Evolutionary conservation across 1,140 invertebrate species (phyloP), one percentile per base, ranked within the genome.

Genomic region (Penaeus indicus): DNA sequence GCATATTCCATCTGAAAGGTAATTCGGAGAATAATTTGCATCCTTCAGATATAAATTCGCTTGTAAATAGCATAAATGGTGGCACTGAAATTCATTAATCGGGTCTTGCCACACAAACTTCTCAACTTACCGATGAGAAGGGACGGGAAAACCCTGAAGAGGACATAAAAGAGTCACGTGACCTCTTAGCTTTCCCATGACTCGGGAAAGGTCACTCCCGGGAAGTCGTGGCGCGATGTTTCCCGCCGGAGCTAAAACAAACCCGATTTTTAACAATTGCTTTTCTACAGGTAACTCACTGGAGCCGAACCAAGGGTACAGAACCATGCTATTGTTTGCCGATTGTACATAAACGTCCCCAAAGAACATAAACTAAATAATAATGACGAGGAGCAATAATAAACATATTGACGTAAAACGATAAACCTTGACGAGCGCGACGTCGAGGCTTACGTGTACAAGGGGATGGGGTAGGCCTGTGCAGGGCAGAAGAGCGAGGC

Each of bases 371-470:
- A 54, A 54, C 54, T 42, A 54, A 54, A 54, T 16, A 13, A 54
- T 16, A 13, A 54, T 54, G 10, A 54, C 0, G 54, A 54, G 16
- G 16, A 54, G 16, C 1, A 54, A 54, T 10, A 11, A 13, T 16
- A 11, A 54, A 54, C 16, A 54, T 16, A 16, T 13, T 54, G 0
- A 11, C 10, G 54, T 54, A 54, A 54, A 13, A 54, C 54, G 54
- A 54, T 5, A 54, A 11, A 54, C 54, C 54, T 54, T 13, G 54
- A 54, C 47, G 54, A 54, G 54, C 54, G 54, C 54, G 16, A 54
- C 54, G 54, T 16, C 54, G 54, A 54, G 54, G 54, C 88, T 90
- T 92, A 94, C 94, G 94, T 94, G 93, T 93, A 94, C 67, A 91
- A 84, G 25, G 94, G 94, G 75, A 93, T 92, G 75, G 92, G 92